These are phyloP conservation scores for Opisthocomus hoazin DNA, from an alignment of 2,113 vertebrate genomes.

Conservation along the genomic window DNA sequence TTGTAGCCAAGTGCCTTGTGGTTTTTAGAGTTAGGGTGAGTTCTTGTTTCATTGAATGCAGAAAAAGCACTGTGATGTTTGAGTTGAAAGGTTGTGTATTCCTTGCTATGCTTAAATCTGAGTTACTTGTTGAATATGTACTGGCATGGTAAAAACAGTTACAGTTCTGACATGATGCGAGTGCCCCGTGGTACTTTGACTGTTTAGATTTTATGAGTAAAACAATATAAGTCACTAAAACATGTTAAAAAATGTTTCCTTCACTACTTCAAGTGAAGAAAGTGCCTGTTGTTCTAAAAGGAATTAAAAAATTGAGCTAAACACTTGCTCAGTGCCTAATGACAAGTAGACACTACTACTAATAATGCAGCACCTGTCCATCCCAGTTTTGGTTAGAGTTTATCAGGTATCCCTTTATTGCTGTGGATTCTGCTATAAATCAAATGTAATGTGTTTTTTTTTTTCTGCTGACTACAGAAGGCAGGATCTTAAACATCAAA, in stretches of 20 bases:
- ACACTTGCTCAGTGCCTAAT: neutral
- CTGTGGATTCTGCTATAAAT: neutral
- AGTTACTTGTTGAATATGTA: neutral
- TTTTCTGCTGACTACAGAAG: neutral
- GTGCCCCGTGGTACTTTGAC: neutral
- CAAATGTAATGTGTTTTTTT: neutral
- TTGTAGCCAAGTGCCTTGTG: neutral
- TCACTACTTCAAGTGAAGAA: neutral
- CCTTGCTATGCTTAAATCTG: neutral
- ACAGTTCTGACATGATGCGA: neutral
- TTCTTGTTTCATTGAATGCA: neutral
- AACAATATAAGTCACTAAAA: neutral
- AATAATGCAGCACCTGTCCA: neutral
- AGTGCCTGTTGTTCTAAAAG: neutral
- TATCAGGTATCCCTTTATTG: neutral
- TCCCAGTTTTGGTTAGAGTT: neutral
- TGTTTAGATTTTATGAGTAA: neutral
- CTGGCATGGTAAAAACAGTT: neutral
- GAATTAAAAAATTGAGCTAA: neutral
- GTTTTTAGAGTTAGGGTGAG: neutral
- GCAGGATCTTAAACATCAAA: neutral
- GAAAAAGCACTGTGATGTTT: neutral
- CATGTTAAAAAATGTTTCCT: neutral
- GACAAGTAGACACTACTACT: neutral
- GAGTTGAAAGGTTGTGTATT: neutral